Evolutionary conservation across 2,888 invertebrate species (phyloP).

Genomic region (Machimus atricapillus): DNA sequence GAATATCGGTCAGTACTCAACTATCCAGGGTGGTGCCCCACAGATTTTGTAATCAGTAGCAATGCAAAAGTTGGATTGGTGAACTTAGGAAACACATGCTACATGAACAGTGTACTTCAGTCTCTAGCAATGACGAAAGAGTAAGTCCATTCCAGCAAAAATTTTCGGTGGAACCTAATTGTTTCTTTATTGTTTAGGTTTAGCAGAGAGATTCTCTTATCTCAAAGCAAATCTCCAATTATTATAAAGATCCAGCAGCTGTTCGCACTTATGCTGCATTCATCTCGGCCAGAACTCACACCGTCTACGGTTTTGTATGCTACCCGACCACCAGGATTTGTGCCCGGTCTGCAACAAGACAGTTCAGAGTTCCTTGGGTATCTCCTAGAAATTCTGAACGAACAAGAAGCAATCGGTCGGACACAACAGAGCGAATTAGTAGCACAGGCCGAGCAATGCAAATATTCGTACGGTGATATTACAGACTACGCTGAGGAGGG

Average conservation of each 20-base stretch:
- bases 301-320: conserved; percentile 75
- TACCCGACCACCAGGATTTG: conserved; percentile 80
- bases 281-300: conserved; percentile 70
- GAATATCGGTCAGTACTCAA: conserved; percentile 59
- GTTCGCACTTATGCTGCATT: conserved; percentile 76
- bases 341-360: conserved; percentile 81
- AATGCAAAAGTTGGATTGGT: conserved; percentile 71
- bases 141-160: conserved; percentile 60
- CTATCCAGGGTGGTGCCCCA: conserved; percentile 56
- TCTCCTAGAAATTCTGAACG: conserved; percentile 68
- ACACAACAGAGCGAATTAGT: neutral
- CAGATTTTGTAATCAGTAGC: conserved; percentile 50
- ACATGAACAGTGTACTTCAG: conserved; percentile 88
- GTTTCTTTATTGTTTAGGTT: conserved; percentile 63
- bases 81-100: conserved; percentile 88
- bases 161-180: neutral
- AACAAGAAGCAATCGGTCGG: conserved; percentile 66
- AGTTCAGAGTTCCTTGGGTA: conserved; percentile 86
- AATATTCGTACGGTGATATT: neutral
- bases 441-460: neutral
- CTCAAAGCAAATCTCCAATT: conserved; percentile 65
- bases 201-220: conserved; percentile 71
- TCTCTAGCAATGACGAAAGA: conserved; percentile 82
- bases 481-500: neutral
- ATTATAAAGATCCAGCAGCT: conserved; percentile 74